Base-by-base conservation (phyloP, 2,888 invertebrate species). In the Pterobdella sp. region DNA sequence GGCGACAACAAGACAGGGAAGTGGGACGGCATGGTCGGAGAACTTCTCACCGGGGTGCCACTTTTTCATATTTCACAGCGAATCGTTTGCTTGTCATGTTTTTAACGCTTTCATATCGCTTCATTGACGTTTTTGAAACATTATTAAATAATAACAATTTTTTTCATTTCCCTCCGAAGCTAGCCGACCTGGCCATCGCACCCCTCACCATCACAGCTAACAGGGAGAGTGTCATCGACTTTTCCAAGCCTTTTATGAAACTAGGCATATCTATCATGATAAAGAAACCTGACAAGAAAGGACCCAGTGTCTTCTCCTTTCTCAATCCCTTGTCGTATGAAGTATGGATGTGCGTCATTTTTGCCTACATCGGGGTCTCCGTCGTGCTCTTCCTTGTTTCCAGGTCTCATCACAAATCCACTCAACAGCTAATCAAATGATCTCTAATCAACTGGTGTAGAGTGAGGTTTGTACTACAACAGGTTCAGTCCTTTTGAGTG, bases 401-500 rank as follows among this genome's bases (percentile, higher is more conserved):
- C 73, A 86, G 96, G 78, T 42, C n/a, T n/a, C n/a, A n/a, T n/a
- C n/a, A n/a, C n/a, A n/a, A n/a, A n/a, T 18, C 18, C 14, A n/a
- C 18, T 65, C 14, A 14, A 31, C 18, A n/a, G n/a, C n/a, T n/a
- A n/a, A n/a, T n/a, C n/a, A n/a, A n/a, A n/a, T n/a, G n/a, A n/a
- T n/a, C n/a, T n/a, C n/a, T n/a, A n/a, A n/a, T n/a, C n/a, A n/a
- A n/a, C n/a, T n/a, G n/a, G n/a, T n/a, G n/a, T n/a, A n/a, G n/a
- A n/a, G n/a, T n/a, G n/a, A n/a, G n/a, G n/a, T n/a, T n/a, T n/a
- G n/a, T n/a, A n/a, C n/a, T n/a, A n/a, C 52, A 94, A 95, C 72
- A 86, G 96, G 78, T 96, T 97, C 85, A 95, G 94, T 1, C 96
- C 97, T 0, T 92, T 94, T 83, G 98, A 98, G 85, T 98, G 97